Conservation (phyloP, 2,113 vertebrate species). For the Centrocercus urophasianus region DNA sequence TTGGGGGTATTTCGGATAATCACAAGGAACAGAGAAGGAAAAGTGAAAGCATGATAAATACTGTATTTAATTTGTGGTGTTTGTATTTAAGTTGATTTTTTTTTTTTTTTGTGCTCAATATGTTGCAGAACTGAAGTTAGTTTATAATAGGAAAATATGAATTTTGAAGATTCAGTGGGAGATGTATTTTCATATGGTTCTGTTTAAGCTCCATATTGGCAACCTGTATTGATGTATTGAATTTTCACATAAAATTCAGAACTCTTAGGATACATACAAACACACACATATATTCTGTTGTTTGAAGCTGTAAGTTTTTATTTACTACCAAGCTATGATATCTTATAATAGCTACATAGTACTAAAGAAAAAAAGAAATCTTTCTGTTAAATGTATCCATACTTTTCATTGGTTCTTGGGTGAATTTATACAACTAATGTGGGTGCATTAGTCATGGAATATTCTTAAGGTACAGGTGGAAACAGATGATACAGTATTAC, state of each 20-base stretch:
- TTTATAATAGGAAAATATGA: neutral
- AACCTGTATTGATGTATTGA: conserved; percentile 27
- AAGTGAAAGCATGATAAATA: neutral
- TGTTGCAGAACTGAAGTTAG: neutral
- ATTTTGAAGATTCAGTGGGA: neutral
- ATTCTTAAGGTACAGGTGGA: conserved; percentile 65
- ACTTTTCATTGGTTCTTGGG: conserved; percentile 47
- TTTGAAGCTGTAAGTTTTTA: conserved; percentile 53
- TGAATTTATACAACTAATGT: conserved; percentile 62
- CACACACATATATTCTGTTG: conserved; percentile 36
- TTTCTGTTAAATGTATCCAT: conserved; percentile 17
- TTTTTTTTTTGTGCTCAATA: neutral
- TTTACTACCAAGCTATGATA: conserved; percentile 44
- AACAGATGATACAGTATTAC: conserved; percentile 68
- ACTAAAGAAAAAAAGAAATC: conserved; percentile 36
- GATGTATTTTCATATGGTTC: conserved; percentile 17
- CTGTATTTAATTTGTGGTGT: neutral
- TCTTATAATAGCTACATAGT: conserved; percentile 42
- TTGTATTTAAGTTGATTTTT: neutral
- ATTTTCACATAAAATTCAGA: conserved; percentile 62
- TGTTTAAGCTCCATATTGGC: neutral
- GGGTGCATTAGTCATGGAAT: conserved; percentile 64
- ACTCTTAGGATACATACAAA: conserved; percentile 39
- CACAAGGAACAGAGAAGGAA: neutral
- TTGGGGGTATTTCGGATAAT: neutral